Base-by-base conservation (phyloP, 2,113 vertebrate genomes). In the Vidua chalybeata region DNA sequence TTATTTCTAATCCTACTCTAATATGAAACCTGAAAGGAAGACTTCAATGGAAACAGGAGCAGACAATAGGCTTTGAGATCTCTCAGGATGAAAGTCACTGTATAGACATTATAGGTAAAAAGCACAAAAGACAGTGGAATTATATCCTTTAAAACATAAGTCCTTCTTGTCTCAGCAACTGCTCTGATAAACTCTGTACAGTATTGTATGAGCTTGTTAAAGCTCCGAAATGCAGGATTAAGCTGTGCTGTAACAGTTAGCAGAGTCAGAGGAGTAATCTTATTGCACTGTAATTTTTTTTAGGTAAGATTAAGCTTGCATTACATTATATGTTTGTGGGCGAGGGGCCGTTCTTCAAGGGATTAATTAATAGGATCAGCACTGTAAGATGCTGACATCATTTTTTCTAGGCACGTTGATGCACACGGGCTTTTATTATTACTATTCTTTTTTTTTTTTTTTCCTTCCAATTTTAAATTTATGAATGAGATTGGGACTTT, bases 321-420 rank as follows among this genome's bases (percentile, higher is more conserved):
- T 93, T 96, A 93, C 72, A 69, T 90, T 87, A 54, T 92, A 73
- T 85, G 41, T 92, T 94, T 97, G 88, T 94, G 78, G 88, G 95
- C 1, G 11, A 95, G 46, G 51, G 84, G 46, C 48, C 72, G 80
- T 91, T 93, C 82, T 95, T 96, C 37, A 76, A 76, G 55, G 90
- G 90, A 94, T 97, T 95, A 93, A 96, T 96, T 90, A 96, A 80
- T 90, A 92, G 90, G 96, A 93, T 96, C 82, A 94, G 19, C 1
- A 1, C 67, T 80, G 30, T 64, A 90, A 93, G 85, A 87, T 94
- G 90, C 78, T 91, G 82, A 85, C 78, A 73, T 93, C 13, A 24
- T 79, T 72, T 95, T 95, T 91, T 67, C 66, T 85, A 76, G 78
- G 54, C 82, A 54, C 62, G 17, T n/a, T 43, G 54, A 39, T 87